Percentiles rank a stretch among this genome's conserved stretches.
Evolutionary conservation across 1,140 invertebrate genomes (phyloP).

Genomic region (Propsilocerus akamusi): DNA sequence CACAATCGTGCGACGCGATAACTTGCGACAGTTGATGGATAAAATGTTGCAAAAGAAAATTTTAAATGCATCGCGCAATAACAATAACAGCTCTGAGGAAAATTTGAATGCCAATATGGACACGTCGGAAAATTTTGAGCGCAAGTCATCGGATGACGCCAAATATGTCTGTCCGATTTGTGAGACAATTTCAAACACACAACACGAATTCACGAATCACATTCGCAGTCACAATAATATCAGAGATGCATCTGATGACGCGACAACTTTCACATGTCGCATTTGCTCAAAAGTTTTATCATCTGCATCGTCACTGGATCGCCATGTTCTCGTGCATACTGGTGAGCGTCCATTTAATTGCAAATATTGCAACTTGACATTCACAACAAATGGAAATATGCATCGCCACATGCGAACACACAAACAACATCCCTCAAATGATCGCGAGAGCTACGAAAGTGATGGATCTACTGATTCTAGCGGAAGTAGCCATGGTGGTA

Average conservation of each 20-base stretch:
- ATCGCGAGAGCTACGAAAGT: slow-evolving; percentile 21
- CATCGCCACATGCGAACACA: slow-evolving; percentile 65
- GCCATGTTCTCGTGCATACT: slow-evolving; percentile 56
- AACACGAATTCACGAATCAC: slow-evolving; percentile 47
- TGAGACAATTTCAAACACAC: slow-evolving; percentile 32
- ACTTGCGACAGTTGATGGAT: slow-evolving; percentile 2
- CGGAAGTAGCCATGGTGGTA: background rate
- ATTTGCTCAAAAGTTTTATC: slow-evolving; percentile 40
- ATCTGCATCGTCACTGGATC: slow-evolving; percentile 56
- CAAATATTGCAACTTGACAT: slow-evolving; percentile 56
- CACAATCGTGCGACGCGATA: slow-evolving; percentile 4
- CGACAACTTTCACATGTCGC: slow-evolving; percentile 29
- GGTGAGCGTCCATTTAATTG: slow-evolving; percentile 61
- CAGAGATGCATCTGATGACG: slow-evolving; percentile 19
- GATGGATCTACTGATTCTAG: slow-evolving; percentile 19
- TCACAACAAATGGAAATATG: slow-evolving; percentile 81
- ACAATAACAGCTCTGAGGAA: slow-evolving; percentile 5
- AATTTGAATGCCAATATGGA: background rate
- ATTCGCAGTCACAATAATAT: slow-evolving; percentile 43
- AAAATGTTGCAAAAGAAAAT: slow-evolving; percentile 4
- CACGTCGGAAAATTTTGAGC: background rate
- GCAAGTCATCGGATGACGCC: slow-evolving; percentile 8
- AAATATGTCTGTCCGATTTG: slow-evolving; percentile 42
- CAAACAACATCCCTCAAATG: slow-evolving; percentile 27
- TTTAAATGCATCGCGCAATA: background rate